Conservation (phyloP, 2,888 invertebrate genomes). For the Halictus ligatus region DNA sequence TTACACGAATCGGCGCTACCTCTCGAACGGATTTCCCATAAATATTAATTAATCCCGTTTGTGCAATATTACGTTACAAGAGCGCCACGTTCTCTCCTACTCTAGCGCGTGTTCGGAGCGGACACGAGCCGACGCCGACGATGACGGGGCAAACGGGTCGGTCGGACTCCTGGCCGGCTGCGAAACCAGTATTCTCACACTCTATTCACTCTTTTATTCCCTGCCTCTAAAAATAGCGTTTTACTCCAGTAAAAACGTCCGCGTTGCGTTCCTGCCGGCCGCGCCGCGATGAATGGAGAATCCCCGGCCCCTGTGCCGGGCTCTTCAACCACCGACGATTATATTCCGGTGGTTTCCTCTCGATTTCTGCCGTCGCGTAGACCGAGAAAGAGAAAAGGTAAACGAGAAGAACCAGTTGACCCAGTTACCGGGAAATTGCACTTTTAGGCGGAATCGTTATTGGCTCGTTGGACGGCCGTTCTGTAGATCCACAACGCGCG, state of each 20-base stretch:
- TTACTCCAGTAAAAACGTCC: slow-evolving; percentile 58
- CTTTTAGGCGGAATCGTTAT: slow-evolving; percentile 13
- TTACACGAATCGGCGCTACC: background rate
- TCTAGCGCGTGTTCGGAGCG: slow-evolving; percentile 15
- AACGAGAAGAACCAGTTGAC: slow-evolving; percentile 39
- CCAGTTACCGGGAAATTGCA: slow-evolving; percentile 43
- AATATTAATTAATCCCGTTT: slow-evolving; percentile 57
- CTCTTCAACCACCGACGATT: slow-evolving; percentile 37
- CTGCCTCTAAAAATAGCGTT: slow-evolving; percentile 59
- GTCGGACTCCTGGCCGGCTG: slow-evolving; percentile 24
- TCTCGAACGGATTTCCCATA: slow-evolving; percentile 38
- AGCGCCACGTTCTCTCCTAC: slow-evolving; percentile 20
- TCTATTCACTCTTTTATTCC: slow-evolving; percentile 61
- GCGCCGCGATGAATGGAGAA: slow-evolving; percentile 62
- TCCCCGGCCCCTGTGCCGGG: slow-evolving; percentile 19
- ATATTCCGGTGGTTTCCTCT: slow-evolving; percentile 15
- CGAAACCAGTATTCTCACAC: slow-evolving; percentile 64
- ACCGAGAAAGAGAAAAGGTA: background rate
- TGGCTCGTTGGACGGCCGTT: background rate
- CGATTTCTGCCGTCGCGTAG: slow-evolving; percentile 34
- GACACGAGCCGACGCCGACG: slow-evolving; percentile 46
- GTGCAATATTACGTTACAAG: slow-evolving; percentile 50
- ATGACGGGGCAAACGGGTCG: slow-evolving; percentile 53
- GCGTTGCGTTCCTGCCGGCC: slow-evolving; percentile 33
- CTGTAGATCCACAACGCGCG: background rate